Base-by-base conservation (phyloP, 2,113 vertebrate species). In the Pomatostomus ruficeps region DNA sequence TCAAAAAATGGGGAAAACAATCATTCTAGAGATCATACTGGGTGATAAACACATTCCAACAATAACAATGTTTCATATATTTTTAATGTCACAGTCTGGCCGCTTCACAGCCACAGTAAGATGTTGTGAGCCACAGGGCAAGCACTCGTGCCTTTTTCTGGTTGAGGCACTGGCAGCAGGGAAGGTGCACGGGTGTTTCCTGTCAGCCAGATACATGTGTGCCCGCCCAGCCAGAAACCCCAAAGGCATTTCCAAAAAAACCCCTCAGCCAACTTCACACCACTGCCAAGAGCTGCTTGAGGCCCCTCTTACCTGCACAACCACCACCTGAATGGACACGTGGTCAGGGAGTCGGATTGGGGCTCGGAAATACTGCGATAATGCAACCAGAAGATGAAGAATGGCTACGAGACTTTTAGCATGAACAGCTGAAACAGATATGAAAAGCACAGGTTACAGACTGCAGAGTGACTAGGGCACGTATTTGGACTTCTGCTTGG, bases 361-460 rank as follows among this genome's bases (percentile, higher is more conserved):
- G 15, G 99, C 99, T 95, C 99, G 98, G 97, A 99, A 99, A 97
- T 99, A 99, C 70, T 99, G 99, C 18, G 99, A 99, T 46, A 99
- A 97, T 7, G 99, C 99, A 91, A 99, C 99, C 96, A 99, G 97
- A 92, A 99, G 98, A 96, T 99, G 99, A 43, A 99, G 98, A 92
- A 99, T 99, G 83, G 99, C 99, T 21, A 99, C 99, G 3, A 99
- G 98, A 68, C 98, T 99, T 97, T 99, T 99, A 54, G 99, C 98
- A 62, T 99, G 99, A 92, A 99, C 98, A 79, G 98, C 99, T 99
- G 97, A 83, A 96, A 97, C 4, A 87, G 57, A 97, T 43, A 90
- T 94, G 66, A 75, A 92, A 82, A 92, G 65, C 63, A 72, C 52
- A 76, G 74, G 54, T 97, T 85, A 96, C 38, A 59, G 71, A 95